Evolutionary conservation across 2,113 vertebrate genomes (phyloP).

Genomic region (Capricornis sumatraensis): DNA sequence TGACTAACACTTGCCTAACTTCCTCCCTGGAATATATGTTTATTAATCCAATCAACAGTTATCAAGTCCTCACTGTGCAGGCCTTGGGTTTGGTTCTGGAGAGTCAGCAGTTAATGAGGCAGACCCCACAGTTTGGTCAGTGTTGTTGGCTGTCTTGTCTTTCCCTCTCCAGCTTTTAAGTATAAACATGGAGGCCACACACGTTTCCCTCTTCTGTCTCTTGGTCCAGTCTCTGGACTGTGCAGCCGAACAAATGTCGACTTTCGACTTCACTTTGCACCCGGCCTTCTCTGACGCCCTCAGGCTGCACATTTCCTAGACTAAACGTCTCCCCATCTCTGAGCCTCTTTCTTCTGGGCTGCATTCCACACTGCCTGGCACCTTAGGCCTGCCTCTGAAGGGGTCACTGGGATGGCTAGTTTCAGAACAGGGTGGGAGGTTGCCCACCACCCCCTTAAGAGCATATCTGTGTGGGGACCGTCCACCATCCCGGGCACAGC

Average conservation of each 20-base stretch:
- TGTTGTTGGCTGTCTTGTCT: not conserved
- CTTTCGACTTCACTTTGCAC: not conserved
- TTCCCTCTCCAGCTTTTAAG: not conserved
- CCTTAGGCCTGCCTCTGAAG: not conserved
- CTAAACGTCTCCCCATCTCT: not conserved
- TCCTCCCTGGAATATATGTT: not conserved
- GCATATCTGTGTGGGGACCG: not conserved
- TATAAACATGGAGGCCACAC: not conserved
- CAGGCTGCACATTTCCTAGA: not conserved
- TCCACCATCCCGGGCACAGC: not conserved
- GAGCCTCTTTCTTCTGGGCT: not conserved
- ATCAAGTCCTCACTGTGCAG: not conserved
- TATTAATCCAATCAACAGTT: not conserved
- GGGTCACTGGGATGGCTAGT: no score
- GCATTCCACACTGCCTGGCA: no score
- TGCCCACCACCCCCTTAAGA: fast-evolving
- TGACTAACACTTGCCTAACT: not conserved
- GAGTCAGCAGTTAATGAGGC: not conserved
- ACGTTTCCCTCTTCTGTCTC: not conserved
- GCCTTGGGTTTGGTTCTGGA: not conserved
- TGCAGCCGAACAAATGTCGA: not conserved
- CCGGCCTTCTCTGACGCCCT: not conserved
- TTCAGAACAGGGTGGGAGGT: no score
- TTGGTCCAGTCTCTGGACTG: not conserved
- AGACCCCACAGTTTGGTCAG: not conserved